Base-by-base conservation (phyloP, 2,888 invertebrate species). In the Cacoxenus indagator region DNA sequence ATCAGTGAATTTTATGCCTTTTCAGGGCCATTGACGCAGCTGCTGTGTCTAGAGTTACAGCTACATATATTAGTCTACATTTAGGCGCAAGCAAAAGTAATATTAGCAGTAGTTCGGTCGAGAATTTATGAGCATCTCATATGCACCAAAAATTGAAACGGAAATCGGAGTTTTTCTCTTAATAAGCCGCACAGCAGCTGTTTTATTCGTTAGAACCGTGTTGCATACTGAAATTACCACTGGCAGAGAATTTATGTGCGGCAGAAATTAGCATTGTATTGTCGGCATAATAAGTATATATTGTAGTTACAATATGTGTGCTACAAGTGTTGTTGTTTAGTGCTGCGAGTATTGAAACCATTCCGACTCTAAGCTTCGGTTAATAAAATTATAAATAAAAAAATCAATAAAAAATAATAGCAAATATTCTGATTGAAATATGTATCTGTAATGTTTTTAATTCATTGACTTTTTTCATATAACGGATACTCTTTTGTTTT, bases 1-100 rank as follows among this genome's bases (percentile, higher is more conserved):
- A 81, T 79, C 79, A 79, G 72, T 77, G 76, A 68, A 75, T 71
- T 81, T 83, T 81, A 83, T 82, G 8, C 37, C 37, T 37, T 37
- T 48, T 9, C 54, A 14, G 54, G 22, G 6, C 54, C 11, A 54
- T 26, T 8, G 54, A 24, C 22, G 26, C 54, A 54, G 54, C 54
- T 54, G 54, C 54, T 24, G 22, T 9, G 54, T 2, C 26, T 54
- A 4, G 11, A 48, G 22, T 54, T 24, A 8, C 24, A 54, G 37
- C 37, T n/a, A 46, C 61, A 65, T 69, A 68, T 69, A 64, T 67
- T 67, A 59, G 67, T 61, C 64, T 27, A 69, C 3, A 45, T 59
- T 55, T 27, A 64, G 59, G 65, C 55, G 65, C 27, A 61, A 59
- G 59, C 48, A 61, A 61, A 27, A 67, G 27, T 45, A 59, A 45